Conservation (phyloP, 2,888 invertebrate species). For the Eilema griseolum region DNA sequence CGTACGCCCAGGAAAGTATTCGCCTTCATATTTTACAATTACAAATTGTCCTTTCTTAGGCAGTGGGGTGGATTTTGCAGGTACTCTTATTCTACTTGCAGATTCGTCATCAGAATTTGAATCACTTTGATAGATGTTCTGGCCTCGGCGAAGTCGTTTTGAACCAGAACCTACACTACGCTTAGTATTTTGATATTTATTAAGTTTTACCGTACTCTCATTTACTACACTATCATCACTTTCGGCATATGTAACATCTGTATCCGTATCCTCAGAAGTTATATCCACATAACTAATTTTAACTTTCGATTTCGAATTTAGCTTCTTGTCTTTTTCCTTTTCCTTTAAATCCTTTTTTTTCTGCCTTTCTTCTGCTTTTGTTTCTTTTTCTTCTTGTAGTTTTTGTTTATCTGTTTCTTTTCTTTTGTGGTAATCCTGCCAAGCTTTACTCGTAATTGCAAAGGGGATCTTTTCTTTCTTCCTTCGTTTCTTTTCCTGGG, state of each 20-base stretch:
- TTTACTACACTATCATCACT: constrained; percentile 1
- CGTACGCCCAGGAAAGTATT: constrained; percentile 10
- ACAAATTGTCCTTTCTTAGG: not conserved
- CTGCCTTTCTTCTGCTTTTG: too few relatives aligned
- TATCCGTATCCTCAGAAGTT: not conserved
- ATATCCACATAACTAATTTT: constrained; percentile 4
- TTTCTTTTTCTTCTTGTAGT: constrained; percentile 21
- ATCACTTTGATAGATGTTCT: not conserved
- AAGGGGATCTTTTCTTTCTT: constrained; percentile 19
- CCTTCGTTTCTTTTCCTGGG: constrained; percentile 7
- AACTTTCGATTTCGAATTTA: too few relatives aligned
- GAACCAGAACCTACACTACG: not conserved
- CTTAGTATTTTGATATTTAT: not conserved
- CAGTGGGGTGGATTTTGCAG: not conserved
- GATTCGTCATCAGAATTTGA: not conserved
- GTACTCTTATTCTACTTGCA: not conserved
- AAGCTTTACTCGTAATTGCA: constrained; percentile 25
- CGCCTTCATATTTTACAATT: constrained; percentile 7
- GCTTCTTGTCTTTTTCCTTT: too few relatives aligned
- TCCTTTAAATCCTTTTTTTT: too few relatives aligned
- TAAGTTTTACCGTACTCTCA: not conserved
- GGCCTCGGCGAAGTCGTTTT: not conserved
- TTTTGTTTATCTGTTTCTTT: constrained; percentile 25
- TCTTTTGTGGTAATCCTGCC: constrained; percentile 21
- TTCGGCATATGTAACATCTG: not conserved